Evolutionary conservation across 2,888 invertebrate genomes (phyloP), one percentile per base, ranked within the genome.

Genomic region (Caenorhabditis sp.): DNA sequence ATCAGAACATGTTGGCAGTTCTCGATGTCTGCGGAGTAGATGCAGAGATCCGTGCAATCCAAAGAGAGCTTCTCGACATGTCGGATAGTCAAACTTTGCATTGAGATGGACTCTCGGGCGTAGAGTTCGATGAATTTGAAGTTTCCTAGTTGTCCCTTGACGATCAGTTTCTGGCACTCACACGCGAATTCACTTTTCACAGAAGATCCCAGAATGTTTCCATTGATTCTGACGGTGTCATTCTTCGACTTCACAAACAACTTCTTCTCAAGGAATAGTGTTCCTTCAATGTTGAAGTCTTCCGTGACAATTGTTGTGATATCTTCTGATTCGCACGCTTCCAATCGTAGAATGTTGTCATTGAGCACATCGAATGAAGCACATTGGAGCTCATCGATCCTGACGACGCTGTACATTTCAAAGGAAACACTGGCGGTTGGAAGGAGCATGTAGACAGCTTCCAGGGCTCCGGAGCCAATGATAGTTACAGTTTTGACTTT

Each of bases 111-210:
- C 9, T 87, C 87, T 18, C 82, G 51, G 18, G 81, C 87, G 47
- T 80, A 85, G 1, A 87, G 51, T 22, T 85, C 87, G n/a, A 84
- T 64, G 58, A 85, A 87, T 40, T 85, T 84, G 37, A 87, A 74
- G 58, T 83, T 86, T 11, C 85, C 82, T 5, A 87, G 26, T 32
- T 82, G 83, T 20, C 85, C 85, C 28, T 76, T 72, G 5, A 86
- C 69, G 0, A 68, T 40, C 55, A 86, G 50, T 28, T 78, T 70
- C 8, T 58, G 70, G 1, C 80, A 67, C 56, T 87, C 87, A 47
- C 85, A 71, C 0, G 79, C 80, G 35, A 87, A 32, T 55, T 87
- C 87, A 69, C 83, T 83, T 8, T 35, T 61, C 5, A 74, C 61
- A 0, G 83, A 79, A 1, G 84, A 80, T 22, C 87, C 87, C 11